Evolutionary conservation across 2,797 vertebrate species (phyloP).

Genomic region (Holocentrus rufus): DNA sequence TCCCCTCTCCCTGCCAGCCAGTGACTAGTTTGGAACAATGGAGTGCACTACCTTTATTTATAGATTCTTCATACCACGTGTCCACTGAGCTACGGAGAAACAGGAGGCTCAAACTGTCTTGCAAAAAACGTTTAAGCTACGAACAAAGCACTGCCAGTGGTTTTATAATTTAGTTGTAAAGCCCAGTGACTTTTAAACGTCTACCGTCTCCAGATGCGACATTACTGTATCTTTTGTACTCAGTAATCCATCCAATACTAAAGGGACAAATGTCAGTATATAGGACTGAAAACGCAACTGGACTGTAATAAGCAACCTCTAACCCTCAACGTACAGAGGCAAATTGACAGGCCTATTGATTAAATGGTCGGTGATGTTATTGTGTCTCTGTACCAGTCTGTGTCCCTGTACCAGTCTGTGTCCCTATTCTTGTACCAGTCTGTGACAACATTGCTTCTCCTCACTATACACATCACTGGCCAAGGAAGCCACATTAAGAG

Average conservation of each 20-base stretch:
- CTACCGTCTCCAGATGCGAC: no score
- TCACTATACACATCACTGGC: not conserved
- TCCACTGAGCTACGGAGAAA: slow-evolving; percentile 18
- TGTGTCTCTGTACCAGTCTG: slow-evolving; percentile 36
- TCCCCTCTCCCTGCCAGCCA: slow-evolving; percentile 25
- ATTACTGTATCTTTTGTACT: no score
- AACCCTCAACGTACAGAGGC: no score
- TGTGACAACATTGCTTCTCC: slow-evolving; percentile 37
- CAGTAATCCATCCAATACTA: not conserved
- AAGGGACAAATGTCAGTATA: no score
- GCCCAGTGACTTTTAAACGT: no score
- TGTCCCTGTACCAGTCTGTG: slow-evolving; percentile 58
- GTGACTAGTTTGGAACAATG: slow-evolving; percentile 44
- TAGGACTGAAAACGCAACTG: no score
- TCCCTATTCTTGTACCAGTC: slow-evolving; percentile 52
- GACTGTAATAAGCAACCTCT: no score
- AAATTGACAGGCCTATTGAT: no score
- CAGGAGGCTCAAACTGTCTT: slow-evolving; percentile 43
- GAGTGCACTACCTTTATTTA: slow-evolving; percentile 64
- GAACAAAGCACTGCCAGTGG: no score
- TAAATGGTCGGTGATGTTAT: no score
- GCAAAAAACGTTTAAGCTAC: no score
- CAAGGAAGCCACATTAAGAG: slow-evolving; percentile 35
- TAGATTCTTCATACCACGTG: slow-evolving; percentile 75
- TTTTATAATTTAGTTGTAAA: no score